Percentiles rank a stretch among this genome's conserved stretches.
Evolutionary conservation across 2,797 vertebrate species (phyloP).

Genomic region (Spatula versicolor): DNA sequence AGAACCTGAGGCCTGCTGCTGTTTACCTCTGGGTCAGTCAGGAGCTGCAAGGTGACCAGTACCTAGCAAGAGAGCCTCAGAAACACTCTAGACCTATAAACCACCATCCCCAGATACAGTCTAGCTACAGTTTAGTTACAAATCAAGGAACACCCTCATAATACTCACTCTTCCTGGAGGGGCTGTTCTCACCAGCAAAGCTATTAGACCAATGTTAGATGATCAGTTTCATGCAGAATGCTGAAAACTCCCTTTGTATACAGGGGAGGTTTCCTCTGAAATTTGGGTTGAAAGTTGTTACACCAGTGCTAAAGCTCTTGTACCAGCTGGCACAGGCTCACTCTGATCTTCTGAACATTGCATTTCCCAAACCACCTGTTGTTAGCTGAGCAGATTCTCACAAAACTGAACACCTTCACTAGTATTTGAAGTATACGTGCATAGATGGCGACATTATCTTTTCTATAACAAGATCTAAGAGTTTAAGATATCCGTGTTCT

Average conservation of each 20-base stretch:
- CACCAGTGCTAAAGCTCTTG: background rate
- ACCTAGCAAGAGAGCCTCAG: background rate
- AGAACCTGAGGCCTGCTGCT: background rate
- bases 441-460: background rate
- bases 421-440: background rate
- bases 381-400: background rate
- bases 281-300: background rate
- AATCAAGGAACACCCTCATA: background rate
- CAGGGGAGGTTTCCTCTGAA: background rate
- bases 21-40: background rate
- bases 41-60: background rate
- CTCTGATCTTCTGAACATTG: background rate
- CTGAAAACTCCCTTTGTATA: background rate
- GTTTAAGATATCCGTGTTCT: background rate
- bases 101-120: background rate
- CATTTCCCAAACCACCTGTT: background rate
- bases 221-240: background rate
- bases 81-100: background rate
- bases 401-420: background rate
- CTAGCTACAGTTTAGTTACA: background rate
- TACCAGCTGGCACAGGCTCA: background rate
- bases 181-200: background rate
- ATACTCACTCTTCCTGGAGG: background rate
- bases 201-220: background rate
- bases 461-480: background rate